Conservation (phyloP, 2,888 invertebrate genomes). For the Dynastes hyllus region DNA sequence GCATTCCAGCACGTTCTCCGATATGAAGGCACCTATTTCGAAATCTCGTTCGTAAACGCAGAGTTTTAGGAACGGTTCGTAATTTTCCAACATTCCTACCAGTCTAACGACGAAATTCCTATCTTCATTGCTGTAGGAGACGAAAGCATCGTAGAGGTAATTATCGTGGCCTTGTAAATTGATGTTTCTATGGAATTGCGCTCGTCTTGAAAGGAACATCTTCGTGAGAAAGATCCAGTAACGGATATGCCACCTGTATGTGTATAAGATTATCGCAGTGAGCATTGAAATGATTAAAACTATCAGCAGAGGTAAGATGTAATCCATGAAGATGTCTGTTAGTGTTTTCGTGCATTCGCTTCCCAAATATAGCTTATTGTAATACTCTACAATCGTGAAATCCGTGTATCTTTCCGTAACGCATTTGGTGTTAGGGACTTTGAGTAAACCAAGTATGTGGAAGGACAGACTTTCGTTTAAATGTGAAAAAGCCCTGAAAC, state of each 20-base stretch:
- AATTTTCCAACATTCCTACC: constrained; percentile 76
- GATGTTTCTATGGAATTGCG: constrained; percentile 55
- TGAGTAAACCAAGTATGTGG: constrained; percentile 27
- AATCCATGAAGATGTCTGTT: constrained; percentile 17
- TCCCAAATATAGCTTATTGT: constrained; percentile 23
- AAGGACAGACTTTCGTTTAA: neutral
- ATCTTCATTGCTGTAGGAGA: constrained; percentile 77
- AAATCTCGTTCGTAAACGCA: constrained; percentile 83
- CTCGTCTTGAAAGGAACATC: constrained; percentile 69
- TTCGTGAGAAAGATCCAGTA: constrained; percentile 73
- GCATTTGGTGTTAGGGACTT: constrained; percentile 54
- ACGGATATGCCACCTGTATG: constrained; percentile 67
- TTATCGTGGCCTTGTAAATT: constrained; percentile 63
- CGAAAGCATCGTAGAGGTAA: constrained; percentile 76
- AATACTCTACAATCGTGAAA: constrained; percentile 59
- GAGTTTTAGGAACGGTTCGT: constrained; percentile 76
- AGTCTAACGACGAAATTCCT: constrained; percentile 77
- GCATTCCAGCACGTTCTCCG: constrained; percentile 78
- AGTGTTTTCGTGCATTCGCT: constrained; percentile 4
- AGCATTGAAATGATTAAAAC: constrained; percentile 45
- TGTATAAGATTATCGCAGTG: constrained; percentile 49
- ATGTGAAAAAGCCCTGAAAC: constrained; percentile 68
- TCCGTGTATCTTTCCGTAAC: constrained; percentile 59
- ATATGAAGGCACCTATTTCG: constrained; percentile 77
- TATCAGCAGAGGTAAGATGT: constrained; percentile 37